Evolutionary conservation across 2,888 invertebrate genomes (phyloP).

Genomic region (Caenorhabditis auriculariae): DNA sequence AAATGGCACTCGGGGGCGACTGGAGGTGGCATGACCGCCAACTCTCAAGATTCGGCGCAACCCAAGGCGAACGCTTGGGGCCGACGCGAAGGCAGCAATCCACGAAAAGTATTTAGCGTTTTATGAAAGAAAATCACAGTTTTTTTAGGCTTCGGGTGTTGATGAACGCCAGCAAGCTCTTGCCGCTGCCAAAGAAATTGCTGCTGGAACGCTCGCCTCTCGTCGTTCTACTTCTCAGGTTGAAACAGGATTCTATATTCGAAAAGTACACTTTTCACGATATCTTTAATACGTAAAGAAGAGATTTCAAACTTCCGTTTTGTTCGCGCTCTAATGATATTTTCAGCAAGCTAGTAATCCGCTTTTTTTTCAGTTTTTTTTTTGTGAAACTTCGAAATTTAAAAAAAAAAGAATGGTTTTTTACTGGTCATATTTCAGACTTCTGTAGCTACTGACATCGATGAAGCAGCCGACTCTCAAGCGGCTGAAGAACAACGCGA

Average conservation of each 20-base stretch:
- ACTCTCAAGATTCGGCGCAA: slow-evolving; percentile 1
- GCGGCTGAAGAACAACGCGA: slow-evolving; percentile 10
- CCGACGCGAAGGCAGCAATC: slow-evolving; percentile 14
- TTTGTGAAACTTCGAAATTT: too few relatives aligned
- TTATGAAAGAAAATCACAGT: slow-evolving; percentile 28
- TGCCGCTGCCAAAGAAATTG: slow-evolving; percentile 14
- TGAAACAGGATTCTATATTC: background rate
- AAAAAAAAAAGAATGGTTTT: too few relatives aligned
- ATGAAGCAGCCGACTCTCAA: slow-evolving; percentile 5
- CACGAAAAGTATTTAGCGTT: too few relatives aligned
- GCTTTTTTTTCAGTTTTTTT: too few relatives aligned
- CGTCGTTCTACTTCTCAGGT: background rate
- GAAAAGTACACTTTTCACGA: too few relatives aligned
- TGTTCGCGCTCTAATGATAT: too few relatives aligned
- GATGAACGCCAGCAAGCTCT: slow-evolving; percentile 19
- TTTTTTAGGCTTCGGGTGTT: slow-evolving; percentile 10
- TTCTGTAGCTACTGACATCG: slow-evolving; percentile 11
- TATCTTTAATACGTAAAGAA: too few relatives aligned
- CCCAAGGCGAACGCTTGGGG: slow-evolving; percentile 3
- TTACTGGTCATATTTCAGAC: background rate
- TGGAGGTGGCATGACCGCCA: slow-evolving; percentile 21
- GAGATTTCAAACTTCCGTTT: too few relatives aligned
- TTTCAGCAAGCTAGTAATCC: too few relatives aligned
- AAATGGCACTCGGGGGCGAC: slow-evolving; percentile 26
- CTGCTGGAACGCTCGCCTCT: background rate